Base-by-base conservation (phyloP, 2,113 vertebrate species). In the Pandion haliaetus region DNA sequence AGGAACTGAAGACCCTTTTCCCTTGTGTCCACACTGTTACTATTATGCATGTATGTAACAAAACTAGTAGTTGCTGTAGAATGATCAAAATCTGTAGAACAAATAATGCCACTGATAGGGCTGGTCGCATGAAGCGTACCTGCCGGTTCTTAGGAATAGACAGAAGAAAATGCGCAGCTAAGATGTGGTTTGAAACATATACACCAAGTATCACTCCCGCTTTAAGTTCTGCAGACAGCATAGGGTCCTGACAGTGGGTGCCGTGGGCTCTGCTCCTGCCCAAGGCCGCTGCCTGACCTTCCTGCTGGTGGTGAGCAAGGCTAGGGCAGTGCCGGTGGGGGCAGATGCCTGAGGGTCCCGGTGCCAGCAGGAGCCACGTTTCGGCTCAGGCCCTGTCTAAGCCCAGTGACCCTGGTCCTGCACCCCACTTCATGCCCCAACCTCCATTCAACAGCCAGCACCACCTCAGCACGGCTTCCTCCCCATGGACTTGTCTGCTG, bases 261-360 rank as follows among this genome's bases (percentile, higher is more conserved):
- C 67, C 42, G 13, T 17, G 55, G 44, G 49, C 49, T 61, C 50
- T 91, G 72, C 26, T 11, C 38, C 62, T 47, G 45, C 69, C 54
- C 0, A 0, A 65, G n/a, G n/a, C 38, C 2, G 1, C 38, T 44
- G 54, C 67, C 21, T 40, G 66, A 50, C 50, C 8, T 13, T 36
- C 23, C 14, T 2, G 5, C 50, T 28, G 15, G 29, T 5, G 24
- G 25, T 13, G 29, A 78, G 63, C 24, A 38, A 38, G 61, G 52
- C 73, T 52, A 29, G 42, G 52, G 14, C 74, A 72, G 19, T 11
- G 65, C 47, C 10, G 9, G 15, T 25, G 26, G 11, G 45, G 10
- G 5, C 5, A 36, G 62, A 32, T 17, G 52, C 26, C 15, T 29
- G 26, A 17, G 52, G 26, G 26, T 54, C 26, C 26, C 16, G 6